These are phyloP conservation scores for Rhineura floridana DNA, from an alignment of 2,113 vertebrate genomes.

Conservation along the genomic window DNA sequence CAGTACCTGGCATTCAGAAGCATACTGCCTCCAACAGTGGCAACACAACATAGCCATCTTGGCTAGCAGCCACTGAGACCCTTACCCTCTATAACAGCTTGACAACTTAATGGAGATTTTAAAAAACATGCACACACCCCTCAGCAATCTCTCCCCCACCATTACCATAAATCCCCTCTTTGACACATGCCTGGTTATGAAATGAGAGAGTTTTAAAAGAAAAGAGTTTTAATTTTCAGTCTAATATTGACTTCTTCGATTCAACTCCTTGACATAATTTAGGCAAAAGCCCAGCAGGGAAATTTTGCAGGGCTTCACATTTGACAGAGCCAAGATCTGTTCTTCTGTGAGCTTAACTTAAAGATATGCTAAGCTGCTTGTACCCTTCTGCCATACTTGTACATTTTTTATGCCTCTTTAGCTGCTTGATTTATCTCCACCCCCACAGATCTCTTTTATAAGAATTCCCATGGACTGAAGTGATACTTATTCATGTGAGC, in stretches of 20 bases:
- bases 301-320: slow-evolving; percentile 14
- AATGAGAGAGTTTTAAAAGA: slow-evolving; percentile 16
- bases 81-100: no score
- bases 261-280: slow-evolving; percentile 30
- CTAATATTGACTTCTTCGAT: neutral
- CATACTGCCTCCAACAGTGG: no score
- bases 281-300: slow-evolving; percentile 8
- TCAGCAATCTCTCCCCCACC: neutral
- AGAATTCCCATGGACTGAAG: slow-evolving; percentile 63
- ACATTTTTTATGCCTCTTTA: slow-evolving; percentile 62
- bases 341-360: slow-evolving; percentile 52
- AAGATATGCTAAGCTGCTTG: slow-evolving; percentile 57
- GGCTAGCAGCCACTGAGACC: no score
- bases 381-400: slow-evolving; percentile 42
- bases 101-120: neutral
- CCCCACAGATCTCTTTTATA: slow-evolving; percentile 57
- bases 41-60: no score
- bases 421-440: slow-evolving; percentile 64
- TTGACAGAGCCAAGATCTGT: slow-evolving; percentile 41
- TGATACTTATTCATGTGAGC: slow-evolving; percentile 57
- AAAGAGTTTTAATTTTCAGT: slow-evolving; percentile 42
- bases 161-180: neutral
- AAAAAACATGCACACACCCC: no score
- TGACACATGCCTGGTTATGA: neutral
- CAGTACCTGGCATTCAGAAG: no score